These are phyloP conservation scores for Anguilla pacifica DNA, from an alignment of 2,797 vertebrate genomes.

Conservation along the genomic window DNA sequence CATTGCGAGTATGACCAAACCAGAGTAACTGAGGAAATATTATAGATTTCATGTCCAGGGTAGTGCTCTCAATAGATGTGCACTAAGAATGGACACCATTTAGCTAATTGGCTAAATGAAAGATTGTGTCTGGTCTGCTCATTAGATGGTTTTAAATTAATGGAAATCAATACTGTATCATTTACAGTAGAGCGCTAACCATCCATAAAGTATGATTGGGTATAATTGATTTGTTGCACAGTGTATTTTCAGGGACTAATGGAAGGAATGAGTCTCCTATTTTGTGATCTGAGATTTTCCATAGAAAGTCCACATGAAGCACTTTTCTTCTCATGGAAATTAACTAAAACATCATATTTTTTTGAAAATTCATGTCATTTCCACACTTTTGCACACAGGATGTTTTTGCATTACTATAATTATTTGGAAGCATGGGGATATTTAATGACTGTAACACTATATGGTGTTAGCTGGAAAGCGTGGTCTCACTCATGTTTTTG, in stretches of 20 bases:
- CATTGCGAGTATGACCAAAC: slow-evolving; percentile 7
- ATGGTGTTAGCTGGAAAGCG: not conserved
- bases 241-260: slow-evolving; percentile 21
- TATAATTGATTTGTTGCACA: slow-evolving; percentile 3
- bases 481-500: not conserved
- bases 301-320: not conserved
- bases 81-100: slow-evolving; percentile 15
- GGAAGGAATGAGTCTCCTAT: not conserved
- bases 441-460: not conserved
- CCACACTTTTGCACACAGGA: not conserved
- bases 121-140: slow-evolving; percentile 16
- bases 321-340: not conserved
- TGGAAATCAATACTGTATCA: slow-evolving; percentile 22
- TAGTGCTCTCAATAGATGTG: not conserved
- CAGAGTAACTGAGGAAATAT: not conserved
- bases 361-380: not conserved
- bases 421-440: not conserved
- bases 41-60: slow-evolving; percentile 11
- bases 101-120: slow-evolving; percentile 25
- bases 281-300: not conserved
- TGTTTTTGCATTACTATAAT: not conserved
- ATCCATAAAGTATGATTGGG: slow-evolving; percentile 12
- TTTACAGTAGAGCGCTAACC: slow-evolving; percentile 17
- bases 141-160: slow-evolving; percentile 24
- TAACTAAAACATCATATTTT: not conserved